A percentile compares a stretch with the other conserved stretches of the same genome.
These are phyloP conservation scores for Carpatolechia fugitivella DNA, from an alignment of 2,888 invertebrate species.

Conservation along the genomic window DNA sequence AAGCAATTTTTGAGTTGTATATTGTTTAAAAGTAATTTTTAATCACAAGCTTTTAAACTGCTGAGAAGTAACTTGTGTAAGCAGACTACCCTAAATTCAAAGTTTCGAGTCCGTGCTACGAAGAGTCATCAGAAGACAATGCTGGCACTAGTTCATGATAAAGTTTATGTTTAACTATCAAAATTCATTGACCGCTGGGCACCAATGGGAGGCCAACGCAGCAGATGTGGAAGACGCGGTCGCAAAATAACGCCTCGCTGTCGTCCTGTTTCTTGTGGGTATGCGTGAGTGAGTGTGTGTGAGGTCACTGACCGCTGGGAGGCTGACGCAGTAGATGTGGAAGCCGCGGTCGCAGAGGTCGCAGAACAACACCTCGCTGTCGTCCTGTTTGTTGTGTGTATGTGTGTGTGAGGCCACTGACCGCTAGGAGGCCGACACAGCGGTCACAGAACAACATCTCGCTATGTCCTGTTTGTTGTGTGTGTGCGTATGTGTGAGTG, in stretches of 20 bases:
- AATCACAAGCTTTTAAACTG: no score
- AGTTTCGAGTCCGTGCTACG: no score
- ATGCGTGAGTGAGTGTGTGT: no score
- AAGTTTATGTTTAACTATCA: no score
- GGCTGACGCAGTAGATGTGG: constrained; percentile 78
- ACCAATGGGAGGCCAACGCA: constrained; percentile 87
- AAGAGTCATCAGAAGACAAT: no score
- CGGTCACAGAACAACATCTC: constrained; percentile 97
- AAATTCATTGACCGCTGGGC: constrained; percentile 84
- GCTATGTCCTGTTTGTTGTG: constrained; percentile 79
- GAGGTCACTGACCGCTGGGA: no score
- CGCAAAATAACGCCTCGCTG: constrained; percentile 96
- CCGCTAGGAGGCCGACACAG: constrained; percentile 92
- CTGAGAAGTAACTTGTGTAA: no score
- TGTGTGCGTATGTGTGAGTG: neutral
- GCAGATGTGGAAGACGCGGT: constrained; percentile 95
- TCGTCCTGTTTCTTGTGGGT: constrained; percentile 72
- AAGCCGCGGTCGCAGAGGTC: constrained; percentile 97
- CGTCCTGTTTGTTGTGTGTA: constrained; percentile 77
- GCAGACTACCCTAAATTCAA: no score
- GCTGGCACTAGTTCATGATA: no score
- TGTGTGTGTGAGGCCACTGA: constrained; percentile 36
- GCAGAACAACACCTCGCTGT: constrained; percentile 96
- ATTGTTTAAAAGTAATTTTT: no score
- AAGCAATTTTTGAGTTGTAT: no score